A percentile compares a stretch with the other conserved stretches of the same genome.
Conservation (phyloP, 2,113 vertebrate genomes). For the Pseudopodoces humilis region DNA sequence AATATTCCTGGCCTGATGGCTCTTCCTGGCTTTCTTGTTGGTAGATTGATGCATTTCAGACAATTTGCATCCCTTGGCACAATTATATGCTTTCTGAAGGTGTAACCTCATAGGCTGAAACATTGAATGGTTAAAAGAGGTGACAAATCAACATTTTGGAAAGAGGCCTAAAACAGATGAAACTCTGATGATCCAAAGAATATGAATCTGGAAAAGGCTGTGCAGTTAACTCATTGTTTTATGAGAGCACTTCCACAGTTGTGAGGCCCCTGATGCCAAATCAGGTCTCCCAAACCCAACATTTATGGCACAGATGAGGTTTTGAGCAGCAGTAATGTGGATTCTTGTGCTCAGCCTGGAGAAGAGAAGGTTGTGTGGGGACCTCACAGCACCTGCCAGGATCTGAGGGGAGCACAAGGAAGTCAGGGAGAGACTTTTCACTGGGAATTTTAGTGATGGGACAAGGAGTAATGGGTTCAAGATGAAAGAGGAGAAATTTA, state of each 20-base stretch:
- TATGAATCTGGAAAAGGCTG: neutral
- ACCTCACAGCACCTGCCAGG: neutral
- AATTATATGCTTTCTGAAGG: neutral
- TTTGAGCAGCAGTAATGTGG: neutral
- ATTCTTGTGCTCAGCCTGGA: neutral
- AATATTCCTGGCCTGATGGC: neutral
- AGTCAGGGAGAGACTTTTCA: neutral
- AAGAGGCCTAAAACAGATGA: neutral
- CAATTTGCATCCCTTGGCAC: neutral
- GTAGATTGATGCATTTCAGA: neutral
- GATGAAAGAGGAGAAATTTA: neutral
- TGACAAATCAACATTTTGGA: neutral
- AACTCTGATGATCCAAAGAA: neutral
- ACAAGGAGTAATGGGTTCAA: neutral
- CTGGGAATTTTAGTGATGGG: neutral
- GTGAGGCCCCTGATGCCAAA: neutral
- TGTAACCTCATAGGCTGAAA: neutral
- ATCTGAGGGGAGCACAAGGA: rapidly evolving
- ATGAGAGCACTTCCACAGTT: neutral
- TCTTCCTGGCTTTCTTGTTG: neutral
- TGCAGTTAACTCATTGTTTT: neutral
- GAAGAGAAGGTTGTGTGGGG: neutral
- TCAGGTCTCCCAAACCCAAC: neutral
- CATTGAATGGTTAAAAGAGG: neutral
- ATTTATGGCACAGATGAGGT: neutral